phyloP scores from a whole-genome alignment of 2,888 invertebrate species.

The Brachypterus glaber region DNA sequence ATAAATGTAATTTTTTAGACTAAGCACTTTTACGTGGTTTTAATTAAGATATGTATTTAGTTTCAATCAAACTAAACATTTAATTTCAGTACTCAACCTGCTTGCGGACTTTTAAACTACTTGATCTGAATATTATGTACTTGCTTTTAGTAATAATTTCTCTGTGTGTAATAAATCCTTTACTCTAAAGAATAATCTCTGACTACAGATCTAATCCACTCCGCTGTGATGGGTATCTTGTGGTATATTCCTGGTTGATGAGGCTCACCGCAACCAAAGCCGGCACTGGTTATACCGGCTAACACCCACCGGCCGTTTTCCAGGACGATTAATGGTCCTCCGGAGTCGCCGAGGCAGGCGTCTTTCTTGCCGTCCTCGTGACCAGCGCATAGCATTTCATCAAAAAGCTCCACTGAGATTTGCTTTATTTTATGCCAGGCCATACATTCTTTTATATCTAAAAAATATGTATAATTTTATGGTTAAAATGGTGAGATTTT shows the following conservation, averaged over 20 bases:
- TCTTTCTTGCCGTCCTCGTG: conserved; percentile 75
- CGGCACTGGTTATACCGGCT: conserved; percentile 75
- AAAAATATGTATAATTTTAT: too few species aligned
- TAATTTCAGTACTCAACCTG: neutral
- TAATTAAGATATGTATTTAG: too few species aligned
- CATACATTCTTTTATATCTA: conserved; percentile 64
- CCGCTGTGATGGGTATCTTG: conserved; percentile 60
- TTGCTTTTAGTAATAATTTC: too few species aligned
- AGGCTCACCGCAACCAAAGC: conserved; percentile 77
- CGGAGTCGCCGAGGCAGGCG: conserved; percentile 75
- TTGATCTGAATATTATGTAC: neutral
- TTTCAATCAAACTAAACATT: too few species aligned
- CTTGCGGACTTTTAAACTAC: neutral
- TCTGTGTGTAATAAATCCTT: neutral
- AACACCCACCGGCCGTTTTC: conserved; percentile 63
- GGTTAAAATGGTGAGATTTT: too few species aligned
- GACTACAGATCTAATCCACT: conserved; percentile 57
- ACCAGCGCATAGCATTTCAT: conserved; percentile 79
- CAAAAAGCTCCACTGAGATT: conserved; percentile 63
- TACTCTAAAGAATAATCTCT: conserved; percentile 8
- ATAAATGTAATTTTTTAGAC: too few species aligned
- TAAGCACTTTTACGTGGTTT: too few species aligned
- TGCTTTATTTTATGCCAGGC: conserved; percentile 74
- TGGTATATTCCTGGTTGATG: conserved; percentile 83
- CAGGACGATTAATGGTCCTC: conserved; percentile 64